Conservation (phyloP, 2,113 vertebrate genomes). For the Cheirogaleus medius region DNA sequence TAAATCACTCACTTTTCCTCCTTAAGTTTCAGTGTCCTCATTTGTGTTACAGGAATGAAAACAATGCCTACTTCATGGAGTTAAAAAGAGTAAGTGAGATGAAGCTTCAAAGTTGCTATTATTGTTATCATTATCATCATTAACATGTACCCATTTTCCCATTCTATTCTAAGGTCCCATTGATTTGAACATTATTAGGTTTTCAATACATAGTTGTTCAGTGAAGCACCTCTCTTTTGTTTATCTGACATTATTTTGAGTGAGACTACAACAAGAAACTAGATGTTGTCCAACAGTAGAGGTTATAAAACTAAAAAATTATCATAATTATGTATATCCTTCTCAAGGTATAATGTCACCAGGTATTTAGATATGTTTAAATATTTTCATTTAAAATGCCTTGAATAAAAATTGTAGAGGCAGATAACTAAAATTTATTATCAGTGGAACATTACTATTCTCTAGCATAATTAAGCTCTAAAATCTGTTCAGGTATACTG, state of each 20-base stretch:
- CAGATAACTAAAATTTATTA: not conserved
- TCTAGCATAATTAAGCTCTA: slow-evolving; percentile 4
- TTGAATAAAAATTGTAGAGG: not conserved
- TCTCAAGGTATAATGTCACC: not conserved
- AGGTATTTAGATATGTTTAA: not conserved
- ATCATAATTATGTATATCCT: not conserved
- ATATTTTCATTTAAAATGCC: not conserved
- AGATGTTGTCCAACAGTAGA: not conserved
- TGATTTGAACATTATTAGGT: not conserved
- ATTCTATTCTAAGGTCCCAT: not conserved
- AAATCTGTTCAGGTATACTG: not conserved
- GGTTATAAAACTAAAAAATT: not conserved
- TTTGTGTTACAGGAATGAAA: not conserved
- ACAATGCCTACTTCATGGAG: not conserved
- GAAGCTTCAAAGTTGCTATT: not conserved
- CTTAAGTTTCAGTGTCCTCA: not conserved
- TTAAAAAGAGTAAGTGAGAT: not conserved
- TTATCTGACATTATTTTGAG: not conserved
- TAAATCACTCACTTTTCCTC: not conserved
- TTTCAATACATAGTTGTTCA: not conserved
- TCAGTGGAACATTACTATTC: not conserved
- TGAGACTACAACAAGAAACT: not conserved
- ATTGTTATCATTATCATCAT: not conserved
- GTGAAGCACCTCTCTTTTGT: not conserved
- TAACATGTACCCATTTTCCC: not conserved